Base-by-base conservation (phyloP, 2,888 invertebrate species). In the Cataglyphis livida region DNA sequence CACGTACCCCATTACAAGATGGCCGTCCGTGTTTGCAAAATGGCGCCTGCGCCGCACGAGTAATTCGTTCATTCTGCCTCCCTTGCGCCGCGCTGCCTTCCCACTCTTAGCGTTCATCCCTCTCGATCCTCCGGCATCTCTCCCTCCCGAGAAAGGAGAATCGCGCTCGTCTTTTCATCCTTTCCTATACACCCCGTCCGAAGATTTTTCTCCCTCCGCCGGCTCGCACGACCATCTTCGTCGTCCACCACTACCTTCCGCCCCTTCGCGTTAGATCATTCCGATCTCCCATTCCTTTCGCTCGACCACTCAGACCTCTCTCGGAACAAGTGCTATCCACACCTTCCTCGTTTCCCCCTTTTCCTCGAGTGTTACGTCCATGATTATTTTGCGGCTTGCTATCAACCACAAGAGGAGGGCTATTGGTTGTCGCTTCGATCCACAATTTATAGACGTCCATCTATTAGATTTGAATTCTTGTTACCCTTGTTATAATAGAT, bases 1-100 rank as follows among this genome's bases (percentile, higher is more conserved):
- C 54, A 61, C 51, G 82, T 85, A 84, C 84, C 87, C 87, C 85
- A 89, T 89, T 88, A 89, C 92, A 92, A 92, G 91, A 92, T 92
- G 92, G 92, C 92, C 88, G 92, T 84, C 87, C 83, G 73, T 87
- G 85, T 90, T 87, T 91, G 91, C 90, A 89, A 93, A 93, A 93
- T 93, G 91, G 93, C 93, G 93, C 93, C 84, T 93, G 93, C 93
- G 93, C 84, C 93, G 93, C 93, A 93, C 90, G 84, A 86, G 85
- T 84, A 84, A 88, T 85, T 88, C 68, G 71, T 48, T 61, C 51
- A 74, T 62, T 35, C 68, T 44, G 70, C 54, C 70, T 15, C 54
- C 51, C 64, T 61, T 66, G 54, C 38, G 54, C 38, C 68, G 38
- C 76, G 57, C 35, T 61, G 7, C 64, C 82, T 4, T 38, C 74